phyloP scores from a whole-genome alignment of 2,797 vertebrate species.

The Peromyscus melanophrys region DNA sequence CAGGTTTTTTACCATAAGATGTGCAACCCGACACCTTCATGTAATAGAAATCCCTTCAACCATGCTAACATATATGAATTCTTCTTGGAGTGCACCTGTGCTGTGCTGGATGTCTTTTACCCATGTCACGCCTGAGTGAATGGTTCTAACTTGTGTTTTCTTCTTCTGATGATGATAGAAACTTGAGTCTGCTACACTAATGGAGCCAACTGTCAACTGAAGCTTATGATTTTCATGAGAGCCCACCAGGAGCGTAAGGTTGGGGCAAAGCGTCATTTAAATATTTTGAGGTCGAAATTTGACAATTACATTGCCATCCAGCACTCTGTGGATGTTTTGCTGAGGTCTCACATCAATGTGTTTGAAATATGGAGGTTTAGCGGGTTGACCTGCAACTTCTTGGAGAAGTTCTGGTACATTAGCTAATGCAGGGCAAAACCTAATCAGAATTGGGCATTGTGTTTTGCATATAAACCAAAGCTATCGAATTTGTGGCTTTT shows the following conservation, averaged over 20 bases:
- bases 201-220: conserved; percentile 58
- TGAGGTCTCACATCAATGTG: conserved; percentile 83
- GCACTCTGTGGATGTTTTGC: conserved; percentile 81
- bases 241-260: neutral
- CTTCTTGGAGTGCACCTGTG: neutral
- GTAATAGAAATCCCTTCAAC: conserved; percentile 37
- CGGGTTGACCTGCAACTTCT: conserved; percentile 86
- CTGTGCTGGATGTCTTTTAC: neutral
- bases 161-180: neutral
- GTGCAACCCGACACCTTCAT: neutral
- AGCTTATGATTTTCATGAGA: conserved; percentile 58
- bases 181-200: conserved; percentile 45
- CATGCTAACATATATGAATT: conserved; percentile 3
- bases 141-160: conserved; percentile 38
- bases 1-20: neutral
- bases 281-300: conserved; percentile 85
- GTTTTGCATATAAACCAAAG: conserved; percentile 83
- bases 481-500: conserved; percentile 87
- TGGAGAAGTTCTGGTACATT: conserved; percentile 87
- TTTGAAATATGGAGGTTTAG: conserved; percentile 88
- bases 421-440: conserved; percentile 88
- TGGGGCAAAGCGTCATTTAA: conserved; percentile 74
- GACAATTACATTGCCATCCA: conserved; percentile 69
- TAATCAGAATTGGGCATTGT: conserved; percentile 83
- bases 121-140: conserved; percentile 55